Percentiles rank a stretch among this genome's conserved stretches.
phyloP scores from a whole-genome alignment of 2,113 vertebrate genomes.

The Onychorhynchus coronatus region DNA sequence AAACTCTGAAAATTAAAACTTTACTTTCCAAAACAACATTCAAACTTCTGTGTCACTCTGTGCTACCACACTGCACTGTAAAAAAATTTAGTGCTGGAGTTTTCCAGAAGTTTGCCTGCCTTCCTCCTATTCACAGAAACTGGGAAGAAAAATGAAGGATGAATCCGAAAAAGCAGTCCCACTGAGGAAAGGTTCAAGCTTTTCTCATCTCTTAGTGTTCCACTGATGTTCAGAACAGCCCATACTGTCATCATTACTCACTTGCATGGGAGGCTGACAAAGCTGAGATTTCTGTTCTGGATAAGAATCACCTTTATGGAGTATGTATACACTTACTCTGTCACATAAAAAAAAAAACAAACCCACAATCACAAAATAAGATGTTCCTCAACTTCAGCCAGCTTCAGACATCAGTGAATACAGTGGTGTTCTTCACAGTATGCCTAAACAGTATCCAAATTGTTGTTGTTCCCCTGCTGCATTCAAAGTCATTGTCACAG shows the following conservation, averaged over 20 bases:
- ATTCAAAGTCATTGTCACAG: constrained; percentile 11
- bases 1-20: not conserved
- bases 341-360: not conserved
- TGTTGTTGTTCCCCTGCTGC: not conserved
- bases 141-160: not conserved
- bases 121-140: not conserved
- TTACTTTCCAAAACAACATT: not conserved
- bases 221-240: not conserved
- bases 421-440: not conserved
- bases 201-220: not conserved
- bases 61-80: not conserved
- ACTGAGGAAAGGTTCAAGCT: not conserved
- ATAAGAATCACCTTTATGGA: not conserved
- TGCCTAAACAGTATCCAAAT: not conserved
- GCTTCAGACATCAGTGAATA: not conserved
- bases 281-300: not conserved
- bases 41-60: not conserved
- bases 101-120: not conserved
- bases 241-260: not conserved
- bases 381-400: not conserved
- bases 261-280: not conserved
- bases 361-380: not conserved
- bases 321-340: not conserved
- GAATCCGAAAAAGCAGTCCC: not conserved
- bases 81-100: not conserved